phyloP scores from a whole-genome alignment of 2,888 invertebrate genomes.

The Caenorhabditis zanzibari region DNA sequence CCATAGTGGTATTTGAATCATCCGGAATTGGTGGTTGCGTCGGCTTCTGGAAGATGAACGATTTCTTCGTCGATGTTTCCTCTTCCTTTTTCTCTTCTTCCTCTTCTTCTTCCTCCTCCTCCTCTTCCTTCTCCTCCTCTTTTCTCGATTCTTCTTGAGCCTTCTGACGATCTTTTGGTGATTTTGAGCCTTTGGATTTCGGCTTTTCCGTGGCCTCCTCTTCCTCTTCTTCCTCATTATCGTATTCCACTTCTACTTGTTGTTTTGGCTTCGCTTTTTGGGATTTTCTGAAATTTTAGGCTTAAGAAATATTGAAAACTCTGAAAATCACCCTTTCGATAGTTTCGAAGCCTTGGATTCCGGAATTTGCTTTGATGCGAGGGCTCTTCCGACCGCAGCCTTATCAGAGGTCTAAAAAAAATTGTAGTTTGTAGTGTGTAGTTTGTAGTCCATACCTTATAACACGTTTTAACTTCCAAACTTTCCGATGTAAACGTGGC shows the following conservation, averaged over 20 bases:
- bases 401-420: constrained; percentile 76
- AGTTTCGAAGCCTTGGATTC: constrained; percentile 49
- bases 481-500: constrained; percentile 79
- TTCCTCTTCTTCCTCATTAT: constrained; percentile 71
- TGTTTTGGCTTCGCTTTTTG: constrained; percentile 48
- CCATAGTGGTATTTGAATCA: constrained; percentile 77
- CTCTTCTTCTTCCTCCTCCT: constrained; percentile 68
- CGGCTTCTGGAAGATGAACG: constrained; percentile 80
- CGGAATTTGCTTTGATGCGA: constrained; percentile 74
- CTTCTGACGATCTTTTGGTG: constrained; percentile 40
- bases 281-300: constrained; percentile 43
- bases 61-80: constrained; percentile 67
- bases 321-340: constrained; percentile 18
- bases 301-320: not conserved
- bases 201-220: constrained; percentile 62
- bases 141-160: constrained; percentile 46
- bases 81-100: constrained; percentile 62
- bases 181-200: constrained; percentile 47
- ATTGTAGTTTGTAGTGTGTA: constrained; percentile 4
- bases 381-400: constrained; percentile 76
- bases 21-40: constrained; percentile 79
- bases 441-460: constrained; percentile 65
- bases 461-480: constrained; percentile 77
- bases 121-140: constrained; percentile 23
- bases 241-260: constrained; percentile 68